A percentile compares a stretch with the other conserved stretches of the same genome.
These are phyloP conservation scores for Karalla daura DNA, from an alignment of 2,797 vertebrate genomes.

Conservation along the genomic window DNA sequence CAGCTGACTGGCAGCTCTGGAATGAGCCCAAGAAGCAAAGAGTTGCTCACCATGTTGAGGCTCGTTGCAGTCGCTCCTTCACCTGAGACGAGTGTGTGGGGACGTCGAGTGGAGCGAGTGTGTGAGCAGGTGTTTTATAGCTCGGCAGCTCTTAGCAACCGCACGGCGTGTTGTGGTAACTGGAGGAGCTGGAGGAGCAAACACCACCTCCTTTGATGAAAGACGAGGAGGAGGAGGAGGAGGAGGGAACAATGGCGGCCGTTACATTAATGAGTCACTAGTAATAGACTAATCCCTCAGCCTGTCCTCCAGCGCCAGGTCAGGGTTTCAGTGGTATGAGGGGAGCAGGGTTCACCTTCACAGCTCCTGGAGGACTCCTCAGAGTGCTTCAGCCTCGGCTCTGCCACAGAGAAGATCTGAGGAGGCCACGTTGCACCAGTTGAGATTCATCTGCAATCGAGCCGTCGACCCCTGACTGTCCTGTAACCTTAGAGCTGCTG, in stretches of 20 bases:
- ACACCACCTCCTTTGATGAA: constrained; percentile 45
- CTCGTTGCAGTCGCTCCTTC: constrained; percentile 38
- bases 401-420: constrained; percentile 46
- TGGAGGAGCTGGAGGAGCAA: constrained; percentile 52
- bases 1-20: too few species aligned
- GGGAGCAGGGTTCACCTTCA: too few species aligned
- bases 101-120: constrained; percentile 32
- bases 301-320: too few species aligned
- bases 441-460: constrained; percentile 48
- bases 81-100: constrained; percentile 53
- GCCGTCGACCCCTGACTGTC: constrained; percentile 11
- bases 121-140: constrained; percentile 51
- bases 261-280: constrained; percentile 38
- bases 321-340: too few species aligned
- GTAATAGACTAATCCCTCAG: constrained; percentile 30
- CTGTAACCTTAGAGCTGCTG: neutral
- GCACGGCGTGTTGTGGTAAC: constrained; percentile 70
- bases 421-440: constrained; percentile 1
- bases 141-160: constrained; percentile 56
- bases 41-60: constrained; percentile 63
- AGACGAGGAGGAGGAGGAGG: constrained; percentile 33
- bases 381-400: constrained; percentile 37
- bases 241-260: constrained; percentile 17
- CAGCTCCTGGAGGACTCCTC: too few species aligned
- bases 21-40: neutral